Percentiles rank a stretch among this genome's conserved stretches.
Conservation (phyloP, 2,113 vertebrate species). For the Camelus dromedarius region DNA sequence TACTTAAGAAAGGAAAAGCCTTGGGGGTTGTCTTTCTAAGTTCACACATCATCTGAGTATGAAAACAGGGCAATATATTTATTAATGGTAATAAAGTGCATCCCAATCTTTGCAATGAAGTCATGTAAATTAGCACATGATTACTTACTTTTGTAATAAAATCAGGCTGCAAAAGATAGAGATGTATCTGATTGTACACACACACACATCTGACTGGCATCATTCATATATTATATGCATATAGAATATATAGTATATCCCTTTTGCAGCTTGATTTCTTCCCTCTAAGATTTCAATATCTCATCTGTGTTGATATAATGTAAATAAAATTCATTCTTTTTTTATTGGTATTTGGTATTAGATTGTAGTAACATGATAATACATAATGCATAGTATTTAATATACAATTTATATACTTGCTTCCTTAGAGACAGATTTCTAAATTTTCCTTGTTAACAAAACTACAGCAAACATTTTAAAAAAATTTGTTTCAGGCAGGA, state of each 20-base stretch:
- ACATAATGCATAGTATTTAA: background rate
- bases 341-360: background rate
- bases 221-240: too few species aligned
- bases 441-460: background rate
- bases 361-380: background rate
- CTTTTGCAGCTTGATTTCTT: background rate
- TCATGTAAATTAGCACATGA: background rate
- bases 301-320: background rate
- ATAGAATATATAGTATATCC: too few species aligned
- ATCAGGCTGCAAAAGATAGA: background rate
- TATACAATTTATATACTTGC: background rate
- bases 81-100: background rate
- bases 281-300: background rate
- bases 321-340: background rate
- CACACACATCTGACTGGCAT: too few species aligned
- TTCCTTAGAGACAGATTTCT: background rate
- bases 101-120: background rate
- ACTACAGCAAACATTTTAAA: background rate
- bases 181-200: too few species aligned
- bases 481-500: background rate
- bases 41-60: background rate
- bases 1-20: background rate
- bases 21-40: background rate
- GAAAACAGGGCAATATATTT: background rate
- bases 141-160: constrained; percentile 3